These are phyloP conservation scores for Scomber japonicus DNA, from an alignment of 2,113 vertebrate species.

Conservation along the genomic window DNA sequence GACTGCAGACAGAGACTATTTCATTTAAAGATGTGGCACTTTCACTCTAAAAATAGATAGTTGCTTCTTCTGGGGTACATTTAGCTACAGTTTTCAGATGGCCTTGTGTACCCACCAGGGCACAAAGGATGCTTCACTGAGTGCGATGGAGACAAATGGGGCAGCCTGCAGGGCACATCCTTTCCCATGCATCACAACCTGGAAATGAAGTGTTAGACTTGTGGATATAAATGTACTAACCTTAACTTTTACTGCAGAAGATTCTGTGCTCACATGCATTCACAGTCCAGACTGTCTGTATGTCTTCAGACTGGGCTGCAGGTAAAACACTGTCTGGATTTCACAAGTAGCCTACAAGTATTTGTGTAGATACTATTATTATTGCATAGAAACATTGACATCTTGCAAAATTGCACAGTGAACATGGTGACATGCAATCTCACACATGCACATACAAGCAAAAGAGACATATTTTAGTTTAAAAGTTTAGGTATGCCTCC, in stretches of 20 bases:
- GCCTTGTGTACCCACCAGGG: constrained; percentile 35
- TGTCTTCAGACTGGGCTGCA: constrained; percentile 1
- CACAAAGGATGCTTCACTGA: constrained; percentile 70
- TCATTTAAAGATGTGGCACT: constrained; percentile 48
- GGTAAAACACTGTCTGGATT: constrained; percentile 25
- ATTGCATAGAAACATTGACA: neutral
- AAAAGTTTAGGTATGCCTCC: constrained; percentile 12
- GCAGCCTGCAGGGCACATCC: constrained; percentile 49
- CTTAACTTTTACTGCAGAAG: constrained; percentile 52
- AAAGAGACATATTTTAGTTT: neutral
- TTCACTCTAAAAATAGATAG: constrained; percentile 51
- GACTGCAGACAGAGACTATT: constrained; percentile 45
- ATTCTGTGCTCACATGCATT: constrained; percentile 45
- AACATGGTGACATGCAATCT: neutral
- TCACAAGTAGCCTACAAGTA: neutral
- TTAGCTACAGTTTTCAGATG: constrained; percentile 42
- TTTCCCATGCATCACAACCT: constrained; percentile 61
- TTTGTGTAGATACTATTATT: neutral
- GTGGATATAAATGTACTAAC: constrained; percentile 39
- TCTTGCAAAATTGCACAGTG: constrained; percentile 16
- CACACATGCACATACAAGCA: neutral
- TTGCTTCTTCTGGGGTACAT: constrained; percentile 38
- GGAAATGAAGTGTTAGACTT: constrained; percentile 50
- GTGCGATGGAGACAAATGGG: constrained; percentile 58
- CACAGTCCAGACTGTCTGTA: constrained; percentile 27